Conservation (phyloP, 2,113 vertebrate species). For the Pseudonaja textilis region DNA sequence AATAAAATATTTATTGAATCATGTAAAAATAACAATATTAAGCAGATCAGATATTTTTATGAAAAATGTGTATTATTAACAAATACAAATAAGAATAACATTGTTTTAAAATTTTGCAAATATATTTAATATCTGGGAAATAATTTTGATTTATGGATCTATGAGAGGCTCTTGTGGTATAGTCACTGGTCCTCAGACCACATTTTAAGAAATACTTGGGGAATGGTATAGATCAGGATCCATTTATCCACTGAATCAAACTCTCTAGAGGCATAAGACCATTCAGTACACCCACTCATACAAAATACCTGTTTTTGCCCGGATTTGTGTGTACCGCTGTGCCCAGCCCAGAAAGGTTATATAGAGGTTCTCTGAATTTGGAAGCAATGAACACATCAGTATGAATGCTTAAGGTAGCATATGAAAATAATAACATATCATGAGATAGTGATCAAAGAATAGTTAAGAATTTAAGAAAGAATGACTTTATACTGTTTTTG, state of each 20-base stretch:
- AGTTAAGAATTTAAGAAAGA: not conserved
- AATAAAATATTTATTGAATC: not conserved
- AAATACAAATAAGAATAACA: not conserved
- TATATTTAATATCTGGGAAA: not conserved
- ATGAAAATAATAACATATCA: not conserved
- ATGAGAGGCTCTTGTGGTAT: not conserved
- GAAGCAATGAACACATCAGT: not conserved
- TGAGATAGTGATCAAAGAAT: not conserved
- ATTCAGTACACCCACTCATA: not conserved
- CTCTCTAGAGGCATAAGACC: not conserved
- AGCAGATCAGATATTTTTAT: not conserved
- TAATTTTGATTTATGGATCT: not conserved
- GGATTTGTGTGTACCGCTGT: not conserved
- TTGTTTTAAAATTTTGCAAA: not conserved
- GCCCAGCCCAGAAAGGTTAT: not conserved
- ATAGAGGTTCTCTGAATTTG: not conserved
- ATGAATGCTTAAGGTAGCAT: not conserved
- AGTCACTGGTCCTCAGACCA: no score
- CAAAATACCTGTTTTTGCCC: not conserved
- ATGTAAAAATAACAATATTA: not conserved
- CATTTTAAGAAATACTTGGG: no score
- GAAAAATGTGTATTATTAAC: no score
- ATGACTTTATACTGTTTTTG: not conserved
- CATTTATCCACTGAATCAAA: not conserved
- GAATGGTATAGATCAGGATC: not conserved